Conservation (phyloP, 2,888 invertebrate species). For the Andricus curvator region DNA sequence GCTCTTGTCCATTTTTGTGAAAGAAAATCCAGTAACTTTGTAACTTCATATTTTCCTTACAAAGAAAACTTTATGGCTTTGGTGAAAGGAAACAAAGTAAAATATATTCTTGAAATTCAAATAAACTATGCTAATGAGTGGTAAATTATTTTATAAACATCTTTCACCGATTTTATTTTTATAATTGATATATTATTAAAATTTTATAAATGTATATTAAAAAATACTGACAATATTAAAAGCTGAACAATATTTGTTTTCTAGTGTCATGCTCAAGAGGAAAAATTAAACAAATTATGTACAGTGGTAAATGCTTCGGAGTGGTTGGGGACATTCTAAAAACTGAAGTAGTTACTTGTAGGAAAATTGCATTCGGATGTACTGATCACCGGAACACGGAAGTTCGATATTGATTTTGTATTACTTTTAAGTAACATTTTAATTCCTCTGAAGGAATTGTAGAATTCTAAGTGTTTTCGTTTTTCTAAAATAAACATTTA, state of each 20-base stretch:
- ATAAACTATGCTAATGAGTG: not conserved
- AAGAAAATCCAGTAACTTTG: constrained; percentile 29
- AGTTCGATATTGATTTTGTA: not conserved
- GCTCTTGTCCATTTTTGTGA: not conserved
- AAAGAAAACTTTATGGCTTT: constrained; percentile 6
- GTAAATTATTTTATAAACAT: not conserved
- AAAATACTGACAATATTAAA: too few species aligned
- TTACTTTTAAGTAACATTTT: not conserved
- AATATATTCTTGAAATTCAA: not conserved
- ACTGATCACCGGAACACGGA: not conserved
- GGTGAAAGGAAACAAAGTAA: not conserved
- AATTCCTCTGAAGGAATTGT: too few species aligned
- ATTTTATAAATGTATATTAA: too few species aligned
- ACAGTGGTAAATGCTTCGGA: not conserved
- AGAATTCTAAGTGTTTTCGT: too few species aligned
- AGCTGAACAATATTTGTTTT: not conserved
- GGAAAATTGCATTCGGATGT: not conserved
- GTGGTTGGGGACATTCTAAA: not conserved
- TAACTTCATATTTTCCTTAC: constrained; percentile 5
- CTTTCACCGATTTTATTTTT: too few species aligned
- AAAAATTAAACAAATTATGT: not conserved
- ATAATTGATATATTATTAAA: too few species aligned
- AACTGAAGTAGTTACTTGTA: not conserved
- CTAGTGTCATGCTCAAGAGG: not conserved
- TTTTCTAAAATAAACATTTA: not conserved